Percentiles rank a stretch among this genome's conserved stretches.
phyloP scores from a whole-genome alignment of 2,113 vertebrate species.

The Gadus macrocephalus region DNA sequence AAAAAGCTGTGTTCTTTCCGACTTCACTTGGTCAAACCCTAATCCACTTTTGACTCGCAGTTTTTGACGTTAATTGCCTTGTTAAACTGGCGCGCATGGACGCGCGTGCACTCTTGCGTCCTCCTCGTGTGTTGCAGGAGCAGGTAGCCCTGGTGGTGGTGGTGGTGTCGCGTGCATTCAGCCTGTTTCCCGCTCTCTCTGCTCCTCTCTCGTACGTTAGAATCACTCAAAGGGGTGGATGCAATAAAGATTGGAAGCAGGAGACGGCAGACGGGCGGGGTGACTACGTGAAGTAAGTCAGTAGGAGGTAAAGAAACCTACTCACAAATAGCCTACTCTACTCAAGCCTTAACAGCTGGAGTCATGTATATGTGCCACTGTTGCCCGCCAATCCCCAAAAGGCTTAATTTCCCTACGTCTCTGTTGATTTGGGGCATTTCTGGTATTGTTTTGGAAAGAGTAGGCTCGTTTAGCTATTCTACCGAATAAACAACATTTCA shows the following conservation, averaged over 20 bases:
- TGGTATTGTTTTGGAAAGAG: neutral
- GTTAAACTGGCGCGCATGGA: constrained; percentile 52
- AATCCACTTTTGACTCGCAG: constrained; percentile 45
- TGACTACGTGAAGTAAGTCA: constrained; percentile 59
- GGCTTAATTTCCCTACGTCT: constrained; percentile 1
- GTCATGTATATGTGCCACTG: constrained; percentile 36
- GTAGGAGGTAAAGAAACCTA: constrained; percentile 53
- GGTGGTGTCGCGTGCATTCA: constrained; percentile 46
- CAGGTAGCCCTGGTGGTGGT: constrained; percentile 58
- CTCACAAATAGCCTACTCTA: constrained; percentile 47
- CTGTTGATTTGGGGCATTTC: neutral
- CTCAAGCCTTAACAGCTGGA: constrained; percentile 23
- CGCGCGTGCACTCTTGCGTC: constrained; percentile 56
- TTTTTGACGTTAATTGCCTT: constrained; percentile 48
- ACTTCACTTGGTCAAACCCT: constrained; percentile 55
- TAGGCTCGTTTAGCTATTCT: too few relatives aligned
- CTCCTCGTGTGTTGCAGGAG: constrained; percentile 49
- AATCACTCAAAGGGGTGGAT: constrained; percentile 49
- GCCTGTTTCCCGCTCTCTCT: constrained; percentile 21
- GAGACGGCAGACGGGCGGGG: constrained; percentile 68
- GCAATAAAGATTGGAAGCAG: constrained; percentile 53
- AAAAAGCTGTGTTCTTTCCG: constrained; percentile 32
- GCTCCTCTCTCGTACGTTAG: constrained; percentile 11
- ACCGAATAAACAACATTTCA: too few relatives aligned
- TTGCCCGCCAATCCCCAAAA: constrained; percentile 24